These are phyloP conservation scores for Leptopilina boulardi DNA, from an alignment of 1,140 invertebrate genomes.

Conservation along the genomic window DNA sequence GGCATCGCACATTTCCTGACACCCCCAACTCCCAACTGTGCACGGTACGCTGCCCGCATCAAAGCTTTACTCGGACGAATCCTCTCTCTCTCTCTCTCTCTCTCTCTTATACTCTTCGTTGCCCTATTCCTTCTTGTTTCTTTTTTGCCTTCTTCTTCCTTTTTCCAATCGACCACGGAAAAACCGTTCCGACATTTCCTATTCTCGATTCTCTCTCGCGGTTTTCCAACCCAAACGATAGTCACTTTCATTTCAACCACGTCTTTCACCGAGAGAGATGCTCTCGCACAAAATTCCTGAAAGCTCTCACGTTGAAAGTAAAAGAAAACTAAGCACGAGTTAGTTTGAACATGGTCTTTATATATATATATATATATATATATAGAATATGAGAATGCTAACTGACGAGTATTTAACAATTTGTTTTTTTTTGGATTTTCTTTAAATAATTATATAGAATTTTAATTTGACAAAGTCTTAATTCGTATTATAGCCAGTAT, in stretches of 20 bases:
- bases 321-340: not conserved
- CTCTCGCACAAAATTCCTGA: constrained; percentile 35
- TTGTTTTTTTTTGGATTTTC: no score
- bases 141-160: constrained; percentile 13
- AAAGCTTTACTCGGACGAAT: constrained; percentile 11
- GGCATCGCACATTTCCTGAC: constrained; percentile 67
- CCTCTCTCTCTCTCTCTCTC: constrained; percentile 28
- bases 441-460: no score
- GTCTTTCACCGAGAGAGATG: constrained; percentile 35
- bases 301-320: not conserved
- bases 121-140: constrained; percentile 10
- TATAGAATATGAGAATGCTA: no score
- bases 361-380: not conserved
- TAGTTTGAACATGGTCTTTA: not conserved
- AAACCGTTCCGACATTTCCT: constrained; percentile 27
- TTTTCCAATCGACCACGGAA: constrained; percentile 24
- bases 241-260: constrained; percentile 23
- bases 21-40: constrained; percentile 48
- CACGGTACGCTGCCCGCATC: constrained; percentile 16
- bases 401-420: no score
- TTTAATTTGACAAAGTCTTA: no score
- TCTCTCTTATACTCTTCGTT: constrained; percentile 36
- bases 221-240: constrained; percentile 30
- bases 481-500: no score
- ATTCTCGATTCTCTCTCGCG: constrained; percentile 26